Base-by-base conservation (phyloP, 2,888 invertebrate genomes). In the Cecidostiba fungosa region DNA sequence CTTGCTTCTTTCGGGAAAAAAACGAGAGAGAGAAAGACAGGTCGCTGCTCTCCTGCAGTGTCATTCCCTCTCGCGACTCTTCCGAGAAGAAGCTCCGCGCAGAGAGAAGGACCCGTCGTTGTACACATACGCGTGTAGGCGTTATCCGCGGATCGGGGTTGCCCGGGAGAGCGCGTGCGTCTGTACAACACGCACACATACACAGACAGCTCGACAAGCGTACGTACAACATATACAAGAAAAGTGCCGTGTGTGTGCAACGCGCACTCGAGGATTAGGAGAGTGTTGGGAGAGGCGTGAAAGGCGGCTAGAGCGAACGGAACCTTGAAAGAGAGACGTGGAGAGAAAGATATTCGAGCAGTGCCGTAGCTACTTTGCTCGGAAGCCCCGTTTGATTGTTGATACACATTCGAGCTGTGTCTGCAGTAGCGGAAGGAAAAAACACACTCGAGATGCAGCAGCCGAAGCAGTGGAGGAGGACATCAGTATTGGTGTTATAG, bases 321-420 rank as follows among this genome's bases (percentile, higher is more conserved):
- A 80, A 73, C 70, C 80, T 72, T 72, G 80, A 80, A 43, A 72
- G 76, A 76, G 76, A 47, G 76, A 72, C n/a, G 32, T 26, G 32
- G 72, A 72, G 72, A 72, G 72, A 72, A 32, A 72, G 66, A 66
- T 66, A 66, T 66, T 66, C 29, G 39, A 19, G 39, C 72, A 72
- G 72, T 72, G 72, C 72, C 72, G 72, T 72, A 39, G 23, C 43
- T 14, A 43, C 72, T 23, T 12, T 1, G 43, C 26, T 23, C 14
- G 23, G 72, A 72, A 39, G 70, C 70, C 70, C 50, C 54, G 73
- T 6, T 59, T 59, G 8, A 4, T n/a, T 23, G 10, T 32, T 0
- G 4, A 54, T 5, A 54, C 1, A 23, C n/a, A 4, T 23, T 8
- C 23, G 39, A 43, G 47, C 43, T 39, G 26, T 8, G n/a, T n/a